These are phyloP conservation scores for Emydura subglobosa DNA, from an alignment of 2,113 vertebrate species.

Conservation along the genomic window DNA sequence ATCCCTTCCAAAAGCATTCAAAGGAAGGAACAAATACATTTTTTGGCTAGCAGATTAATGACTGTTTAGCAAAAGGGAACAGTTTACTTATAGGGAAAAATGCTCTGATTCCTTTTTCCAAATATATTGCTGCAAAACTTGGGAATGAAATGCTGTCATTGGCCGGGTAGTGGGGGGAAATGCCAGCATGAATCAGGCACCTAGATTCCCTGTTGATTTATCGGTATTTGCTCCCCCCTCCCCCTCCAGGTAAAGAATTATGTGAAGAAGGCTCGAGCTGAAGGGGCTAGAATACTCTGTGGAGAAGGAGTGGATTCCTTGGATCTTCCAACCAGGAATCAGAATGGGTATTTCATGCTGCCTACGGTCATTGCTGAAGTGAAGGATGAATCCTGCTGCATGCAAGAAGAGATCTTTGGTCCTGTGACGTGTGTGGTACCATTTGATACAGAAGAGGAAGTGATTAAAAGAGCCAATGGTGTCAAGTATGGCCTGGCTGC, in stretches of 20 bases:
- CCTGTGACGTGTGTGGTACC: conserved; percentile 91
- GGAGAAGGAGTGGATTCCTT: conserved; percentile 91
- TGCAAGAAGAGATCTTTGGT: conserved; percentile 99
- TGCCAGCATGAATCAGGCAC: neutral
- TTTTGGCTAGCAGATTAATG: neutral
- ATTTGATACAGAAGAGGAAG: conserved; percentile 94
- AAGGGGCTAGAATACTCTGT: conserved; percentile 90
- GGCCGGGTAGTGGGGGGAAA: neutral
- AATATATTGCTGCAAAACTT: neutral
- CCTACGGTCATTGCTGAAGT: conserved; percentile 90
- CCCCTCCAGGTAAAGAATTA: conserved; percentile 88
- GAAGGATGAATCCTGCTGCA: conserved; percentile 87
- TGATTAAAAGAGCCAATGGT: conserved; percentile 85
- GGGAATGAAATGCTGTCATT: neutral
- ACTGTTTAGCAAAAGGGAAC: neutral
- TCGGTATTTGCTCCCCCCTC: neutral
- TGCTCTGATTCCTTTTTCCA: neutral
- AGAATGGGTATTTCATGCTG: conserved; percentile 91
- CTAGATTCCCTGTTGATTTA: neutral
- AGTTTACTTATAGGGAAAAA: neutral
- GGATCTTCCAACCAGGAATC: conserved; percentile 80
- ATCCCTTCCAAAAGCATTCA: neutral
- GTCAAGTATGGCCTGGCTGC: conserved; percentile 93
- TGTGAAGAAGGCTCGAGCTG: conserved; percentile 84
- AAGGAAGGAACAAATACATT: neutral